Base-by-base conservation (phyloP, 2,113 vertebrate genomes). In the Albula goreensis region DNA sequence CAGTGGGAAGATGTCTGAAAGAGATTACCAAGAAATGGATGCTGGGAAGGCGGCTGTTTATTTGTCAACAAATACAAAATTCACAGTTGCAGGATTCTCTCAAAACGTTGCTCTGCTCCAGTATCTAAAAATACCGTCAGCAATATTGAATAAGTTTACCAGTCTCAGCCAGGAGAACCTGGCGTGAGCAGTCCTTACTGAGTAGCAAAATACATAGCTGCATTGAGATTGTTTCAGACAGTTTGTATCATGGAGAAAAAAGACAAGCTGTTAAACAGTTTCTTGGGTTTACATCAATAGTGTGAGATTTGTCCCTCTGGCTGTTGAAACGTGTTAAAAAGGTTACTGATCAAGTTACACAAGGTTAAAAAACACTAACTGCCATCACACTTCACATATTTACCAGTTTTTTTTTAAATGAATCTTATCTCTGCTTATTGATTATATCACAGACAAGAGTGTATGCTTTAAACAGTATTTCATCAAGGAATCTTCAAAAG, bases 61-160 rank as follows among this genome's bases (percentile, higher is more conserved):
- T 78, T 78, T 78, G n/a, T 78, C 4, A 78, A 78, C 74, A 25
- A 31, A 78, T 31, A 83, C 11, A 66, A 77, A 84, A 84, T 63
- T 77, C 66, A 84, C 49, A 77, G 63, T 77, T 74, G 50, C 63
- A 70, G 63, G 66, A 41, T 84, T 51, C 66, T 31, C 49, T 84
- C 50, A 52, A 66, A 66, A 17, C 25, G 50, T 51, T 84, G n/a
- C n/a, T 78, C 74, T 22, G 53, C 63, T 70, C 49, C 50, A 50
- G 57, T 70, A 63, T 63, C 60, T n/a, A 50, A 66, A 83, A 48
- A 57, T 63, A 17, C 60, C 10, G 17, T 63, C 3, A 4, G 41
- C 82, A 48, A 83, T 70, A 83, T 83, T 83, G 83, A 50, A 77
- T 77, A 78, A 84, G 83, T 19, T 11, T 52, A 31, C 31, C 66